Evolutionary conservation across 2,797 vertebrate species (phyloP).

Genomic region (Cynopterus sphinx): DNA sequence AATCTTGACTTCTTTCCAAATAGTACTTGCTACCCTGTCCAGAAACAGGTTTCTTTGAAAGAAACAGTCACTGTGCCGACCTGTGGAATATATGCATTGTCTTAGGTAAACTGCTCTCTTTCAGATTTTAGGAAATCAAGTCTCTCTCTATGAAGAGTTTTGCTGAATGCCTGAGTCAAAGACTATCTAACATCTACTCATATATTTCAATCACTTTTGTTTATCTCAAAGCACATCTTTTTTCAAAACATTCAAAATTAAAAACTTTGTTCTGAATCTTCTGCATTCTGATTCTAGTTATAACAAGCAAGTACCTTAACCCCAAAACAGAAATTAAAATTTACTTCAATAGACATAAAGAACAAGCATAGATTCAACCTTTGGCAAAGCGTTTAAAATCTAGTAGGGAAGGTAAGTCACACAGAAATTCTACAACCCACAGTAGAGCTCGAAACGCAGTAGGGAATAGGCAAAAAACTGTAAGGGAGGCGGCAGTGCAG

Average conservation of each 20-base stretch:
- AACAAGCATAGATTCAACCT: background rate
- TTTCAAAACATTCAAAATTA: background rate
- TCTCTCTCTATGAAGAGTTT: background rate
- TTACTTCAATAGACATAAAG: background rate
- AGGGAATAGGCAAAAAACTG: background rate
- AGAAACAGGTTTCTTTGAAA: constrained; percentile 40
- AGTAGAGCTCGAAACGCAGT: background rate
- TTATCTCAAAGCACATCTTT: background rate
- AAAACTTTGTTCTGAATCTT: constrained; percentile 9
- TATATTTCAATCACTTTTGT: background rate
- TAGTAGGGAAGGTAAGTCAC: background rate
- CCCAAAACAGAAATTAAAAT: background rate
- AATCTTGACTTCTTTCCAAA: background rate
- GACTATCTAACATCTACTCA: background rate
- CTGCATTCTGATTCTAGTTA: background rate
- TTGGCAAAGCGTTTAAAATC: background rate
- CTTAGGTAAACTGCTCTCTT: background rate
- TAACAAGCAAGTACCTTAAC: background rate
- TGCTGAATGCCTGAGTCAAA: background rate
- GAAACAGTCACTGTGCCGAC: background rate
- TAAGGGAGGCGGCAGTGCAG: background rate
- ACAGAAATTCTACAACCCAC: background rate
- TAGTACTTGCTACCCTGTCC: background rate
- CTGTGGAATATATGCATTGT: background rate
- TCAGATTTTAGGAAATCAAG: background rate